These are phyloP conservation scores for Schizotus pectinicornis DNA, from an alignment of 2,888 invertebrate species.

Conservation along the genomic window DNA sequence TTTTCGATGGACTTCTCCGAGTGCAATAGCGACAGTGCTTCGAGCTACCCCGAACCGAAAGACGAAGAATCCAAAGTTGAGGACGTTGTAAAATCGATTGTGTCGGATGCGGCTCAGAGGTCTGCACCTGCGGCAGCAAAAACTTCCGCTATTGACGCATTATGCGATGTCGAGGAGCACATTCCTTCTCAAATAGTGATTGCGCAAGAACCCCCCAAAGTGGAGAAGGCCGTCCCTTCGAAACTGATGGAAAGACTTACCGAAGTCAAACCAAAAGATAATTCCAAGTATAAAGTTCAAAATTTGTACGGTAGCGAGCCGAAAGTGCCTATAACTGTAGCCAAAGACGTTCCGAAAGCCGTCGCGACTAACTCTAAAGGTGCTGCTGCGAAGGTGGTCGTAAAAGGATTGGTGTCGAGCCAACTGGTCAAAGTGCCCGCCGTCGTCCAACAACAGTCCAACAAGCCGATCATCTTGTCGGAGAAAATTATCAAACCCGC, in stretches of 20 bases:
- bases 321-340: slow-evolving; percentile 28
- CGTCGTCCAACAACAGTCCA: slow-evolving; percentile 27
- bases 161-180: slow-evolving; percentile 47
- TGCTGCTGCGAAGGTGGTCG: neutral
- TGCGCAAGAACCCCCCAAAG: slow-evolving; percentile 44
- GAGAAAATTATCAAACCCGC: slow-evolving; percentile 54
- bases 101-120: neutral
- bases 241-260: slow-evolving; percentile 66
- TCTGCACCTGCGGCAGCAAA: slow-evolving; percentile 8
- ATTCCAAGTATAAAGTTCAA: slow-evolving; percentile 18
- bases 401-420: neutral
- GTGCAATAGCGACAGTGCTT: slow-evolving; percentile 16
- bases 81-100: slow-evolving; percentile 7
- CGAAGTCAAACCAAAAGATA: slow-evolving; percentile 8
- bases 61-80: slow-evolving; percentile 23
- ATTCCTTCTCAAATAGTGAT: slow-evolving; percentile 46
- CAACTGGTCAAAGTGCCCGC: neutral
- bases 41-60: slow-evolving; percentile 32
- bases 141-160: slow-evolving; percentile 25
- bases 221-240: slow-evolving; percentile 57
- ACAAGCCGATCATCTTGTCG: slow-evolving; percentile 53
- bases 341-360: slow-evolving; percentile 14
- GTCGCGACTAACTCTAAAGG: neutral
- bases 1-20: slow-evolving; percentile 55
- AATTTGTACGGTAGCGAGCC: slow-evolving; percentile 15